Percentiles rank a stretch among this genome's conserved stretches.
Conservation (phyloP, 2,113 vertebrate genomes). For the Nannobrachium achirus region DNA sequence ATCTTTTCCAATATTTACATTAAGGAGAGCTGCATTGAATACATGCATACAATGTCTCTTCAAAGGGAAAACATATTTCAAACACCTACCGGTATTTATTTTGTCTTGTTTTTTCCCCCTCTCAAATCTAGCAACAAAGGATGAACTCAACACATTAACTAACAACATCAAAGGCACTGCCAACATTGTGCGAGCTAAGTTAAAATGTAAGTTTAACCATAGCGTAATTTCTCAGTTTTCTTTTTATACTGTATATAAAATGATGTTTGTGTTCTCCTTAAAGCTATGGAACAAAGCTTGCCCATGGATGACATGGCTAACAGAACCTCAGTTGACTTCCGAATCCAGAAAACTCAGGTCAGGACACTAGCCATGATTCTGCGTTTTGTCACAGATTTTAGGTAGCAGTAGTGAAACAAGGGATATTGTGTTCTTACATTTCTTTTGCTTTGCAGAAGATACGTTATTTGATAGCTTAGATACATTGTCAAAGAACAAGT, state of each 20-base stretch:
- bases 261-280: slow-evolving; percentile 8
- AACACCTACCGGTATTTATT: not conserved
- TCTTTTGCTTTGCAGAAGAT: not conserved
- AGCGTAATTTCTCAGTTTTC: not conserved
- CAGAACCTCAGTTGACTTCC: slow-evolving; percentile 84
- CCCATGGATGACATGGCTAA: slow-evolving; percentile 81
- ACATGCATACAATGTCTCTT: slow-evolving; percentile 7
- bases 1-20: slow-evolving; percentile 51
- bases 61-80: slow-evolving; percentile 5
- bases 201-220: slow-evolving; percentile 81
- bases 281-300: slow-evolving; percentile 90
- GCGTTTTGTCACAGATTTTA: not conserved
- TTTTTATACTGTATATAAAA: not conserved
- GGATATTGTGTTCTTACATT: not conserved
- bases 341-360: slow-evolving; percentile 97
- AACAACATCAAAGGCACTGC: slow-evolving; percentile 92
- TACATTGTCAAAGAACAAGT: too few species aligned
- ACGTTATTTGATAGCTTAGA: too few species aligned
- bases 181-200: slow-evolving; percentile 85
- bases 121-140: slow-evolving; percentile 85
- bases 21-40: slow-evolving; percentile 7
- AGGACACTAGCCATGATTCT: slow-evolving; percentile 10
- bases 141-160: slow-evolving; percentile 89
- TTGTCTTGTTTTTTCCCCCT: slow-evolving; percentile 2
- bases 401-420: not conserved